A percentile compares a stretch with the other conserved stretches of the same genome.
phyloP scores from a whole-genome alignment of 2,113 vertebrate species.

The Coptodon rendalli region DNA sequence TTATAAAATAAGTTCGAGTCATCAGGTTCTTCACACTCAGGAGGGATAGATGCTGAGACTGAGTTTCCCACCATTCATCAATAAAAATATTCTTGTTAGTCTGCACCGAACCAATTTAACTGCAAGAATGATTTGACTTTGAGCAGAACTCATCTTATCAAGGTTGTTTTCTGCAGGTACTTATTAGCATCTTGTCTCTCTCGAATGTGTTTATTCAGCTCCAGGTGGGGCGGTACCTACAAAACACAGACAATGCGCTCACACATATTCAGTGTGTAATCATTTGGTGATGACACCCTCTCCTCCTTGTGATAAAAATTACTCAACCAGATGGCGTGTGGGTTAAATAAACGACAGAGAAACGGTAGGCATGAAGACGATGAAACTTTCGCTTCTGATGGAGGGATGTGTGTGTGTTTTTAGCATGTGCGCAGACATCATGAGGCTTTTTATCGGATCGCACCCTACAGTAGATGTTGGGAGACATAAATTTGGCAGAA shows the following conservation, averaged over 20 bases:
- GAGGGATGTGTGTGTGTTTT: background rate
- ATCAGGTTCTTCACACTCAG: background rate
- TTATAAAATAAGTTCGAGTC: background rate
- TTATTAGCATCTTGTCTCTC: background rate
- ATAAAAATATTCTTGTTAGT: background rate
- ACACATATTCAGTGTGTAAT: background rate
- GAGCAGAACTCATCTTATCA: background rate
- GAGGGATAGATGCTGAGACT: background rate
- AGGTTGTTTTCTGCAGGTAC: background rate
- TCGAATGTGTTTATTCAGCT: background rate
- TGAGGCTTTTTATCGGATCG: background rate
- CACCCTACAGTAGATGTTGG: background rate
- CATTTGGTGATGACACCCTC: slow-evolving; percentile 34
- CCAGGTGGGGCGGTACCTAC: background rate
- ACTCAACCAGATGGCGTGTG: slow-evolving; percentile 44
- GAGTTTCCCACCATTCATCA: background rate
- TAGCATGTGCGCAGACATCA: background rate
- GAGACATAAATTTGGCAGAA: background rate
- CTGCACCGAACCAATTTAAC: background rate
- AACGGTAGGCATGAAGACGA: background rate
- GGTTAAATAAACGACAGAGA: slow-evolving; percentile 33
- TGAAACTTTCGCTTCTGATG: background rate
- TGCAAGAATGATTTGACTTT: background rate
- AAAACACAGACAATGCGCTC: background rate
- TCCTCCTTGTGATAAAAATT: slow-evolving; percentile 26